Base-by-base conservation (phyloP, 2,797 vertebrate genomes). In the Crenichthys baileyi region DNA sequence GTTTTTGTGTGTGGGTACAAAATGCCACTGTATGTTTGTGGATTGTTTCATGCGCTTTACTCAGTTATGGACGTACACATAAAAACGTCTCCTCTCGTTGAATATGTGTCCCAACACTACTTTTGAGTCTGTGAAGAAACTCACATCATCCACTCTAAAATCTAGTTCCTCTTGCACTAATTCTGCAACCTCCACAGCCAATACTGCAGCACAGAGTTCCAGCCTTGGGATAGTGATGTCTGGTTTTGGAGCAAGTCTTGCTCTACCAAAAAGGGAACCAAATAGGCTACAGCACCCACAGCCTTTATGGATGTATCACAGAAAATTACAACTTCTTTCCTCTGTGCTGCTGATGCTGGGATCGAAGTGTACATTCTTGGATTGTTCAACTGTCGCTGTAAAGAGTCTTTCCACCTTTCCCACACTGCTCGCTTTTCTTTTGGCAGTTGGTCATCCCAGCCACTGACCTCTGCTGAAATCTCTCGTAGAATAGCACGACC, bases 211-310 rank as follows among this genome's bases (percentile, higher is more conserved):
- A 31, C 70, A 71, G 7, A 71, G 46, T 29, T 71, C 68, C 5
- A 71, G n/a, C n/a, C 70, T 71, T 8, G 70, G 46, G 12, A 70
- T 70, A 6, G 46, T 50, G 46, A 71, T 71, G 13, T 71, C 70
- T 50, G 46, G 70, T 50, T 71, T 71, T 29, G 70, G 70, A 50
- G 70, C 16, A 29, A 29, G 70, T 31, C 9, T 31, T 15, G 46
- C 70, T 51, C 26, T 72, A 20, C 46, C 15, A 12, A 51, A 20
- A 31, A 72, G 70, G 46, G 51, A 51, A 18, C 70, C 7, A 7
- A 26, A 24, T 72, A 72, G 26, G 48, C 70, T 6, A 63, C 29
- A 31, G 61, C 12, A 5, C 29, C 15, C 13, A 5, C 61, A 63
- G 61, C 26, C 4, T 18, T 63, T 31, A 36, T 15, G 29, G 60